Evolutionary conservation across 2,113 vertebrate species (phyloP).

Genomic region (Petroica traversi): DNA sequence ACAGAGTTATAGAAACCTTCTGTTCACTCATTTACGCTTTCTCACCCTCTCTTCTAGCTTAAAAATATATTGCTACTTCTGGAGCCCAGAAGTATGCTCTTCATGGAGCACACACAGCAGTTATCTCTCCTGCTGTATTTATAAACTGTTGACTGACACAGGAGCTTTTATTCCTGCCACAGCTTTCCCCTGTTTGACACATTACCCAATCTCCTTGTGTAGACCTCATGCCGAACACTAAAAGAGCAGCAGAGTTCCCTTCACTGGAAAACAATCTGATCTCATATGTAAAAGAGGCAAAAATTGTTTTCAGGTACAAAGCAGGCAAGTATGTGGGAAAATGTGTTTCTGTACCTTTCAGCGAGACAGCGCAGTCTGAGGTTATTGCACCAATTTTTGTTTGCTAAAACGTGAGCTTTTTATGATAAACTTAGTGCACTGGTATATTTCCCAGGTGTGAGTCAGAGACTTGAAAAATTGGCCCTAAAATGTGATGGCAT

Average conservation of each 20-base stretch:
- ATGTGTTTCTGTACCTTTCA: not conserved
- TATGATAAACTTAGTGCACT: constrained; percentile 3
- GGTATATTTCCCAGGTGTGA: constrained; percentile 37
- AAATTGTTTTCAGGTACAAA: not conserved
- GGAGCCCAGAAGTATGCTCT: not conserved
- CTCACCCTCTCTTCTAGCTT: not conserved
- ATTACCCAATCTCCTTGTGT: not conserved
- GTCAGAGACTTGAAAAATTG: constrained; percentile 21
- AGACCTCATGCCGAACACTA: rapidly evolving
- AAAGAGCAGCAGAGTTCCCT: not conserved
- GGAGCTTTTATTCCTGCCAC: not conserved
- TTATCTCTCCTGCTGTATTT: not conserved
- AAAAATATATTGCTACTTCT: constrained; percentile 4
- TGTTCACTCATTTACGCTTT: not conserved
- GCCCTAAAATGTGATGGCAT: constrained; percentile 20
- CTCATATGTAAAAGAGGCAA: not conserved
- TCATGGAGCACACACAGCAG: not conserved
- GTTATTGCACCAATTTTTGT: constrained; percentile 7
- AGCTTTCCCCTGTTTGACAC: not conserved
- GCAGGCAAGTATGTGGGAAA: not conserved
- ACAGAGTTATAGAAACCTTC: not conserved
- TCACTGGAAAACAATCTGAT: not conserved
- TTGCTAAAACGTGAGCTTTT: not conserved
- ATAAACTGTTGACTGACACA: not conserved
- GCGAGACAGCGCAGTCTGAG: not conserved